A percentile compares a stretch with the other conserved stretches of the same genome.
These are phyloP conservation scores for Nycticebus coucang DNA, from an alignment of 2,113 vertebrate species.

Conservation along the genomic window DNA sequence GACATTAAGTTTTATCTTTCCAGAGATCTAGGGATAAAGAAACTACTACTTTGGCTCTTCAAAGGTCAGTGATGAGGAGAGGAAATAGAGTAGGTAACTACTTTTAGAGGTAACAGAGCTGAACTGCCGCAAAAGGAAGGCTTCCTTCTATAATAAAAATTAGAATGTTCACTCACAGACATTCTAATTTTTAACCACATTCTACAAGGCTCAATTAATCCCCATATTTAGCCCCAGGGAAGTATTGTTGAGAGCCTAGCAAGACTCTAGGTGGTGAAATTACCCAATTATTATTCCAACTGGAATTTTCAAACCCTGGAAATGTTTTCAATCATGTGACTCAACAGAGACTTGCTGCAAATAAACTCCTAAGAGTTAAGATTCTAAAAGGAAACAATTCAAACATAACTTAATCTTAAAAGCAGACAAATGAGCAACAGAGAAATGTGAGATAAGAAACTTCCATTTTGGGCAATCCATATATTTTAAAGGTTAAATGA, in stretches of 20 bases:
- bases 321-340: conserved; percentile 47
- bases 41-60: background rate
- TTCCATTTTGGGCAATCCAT: background rate
- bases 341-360: background rate
- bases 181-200: conserved; percentile 67
- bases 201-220: conserved; percentile 26
- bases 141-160: conserved; percentile 40
- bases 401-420: conserved; percentile 36
- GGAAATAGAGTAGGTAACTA: background rate
- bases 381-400: conserved; percentile 51
- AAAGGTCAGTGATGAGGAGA: background rate
- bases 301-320: conserved; percentile 50
- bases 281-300: conserved; percentile 52
- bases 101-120: background rate
- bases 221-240: background rate
- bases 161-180: conserved; percentile 18
- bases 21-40: conserved; percentile 22
- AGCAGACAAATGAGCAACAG: background rate
- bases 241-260: conserved; percentile 6
- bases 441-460: conserved; percentile 30
- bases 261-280: background rate
- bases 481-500: conserved; percentile 7
- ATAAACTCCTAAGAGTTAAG: conserved; percentile 9
- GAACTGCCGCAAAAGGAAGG: background rate
- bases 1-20: conserved; percentile 7